A percentile compares a stretch with the other conserved stretches of the same genome.
Evolutionary conservation across 2,888 invertebrate species (phyloP).

Genomic region (Aquatica leii): DNA sequence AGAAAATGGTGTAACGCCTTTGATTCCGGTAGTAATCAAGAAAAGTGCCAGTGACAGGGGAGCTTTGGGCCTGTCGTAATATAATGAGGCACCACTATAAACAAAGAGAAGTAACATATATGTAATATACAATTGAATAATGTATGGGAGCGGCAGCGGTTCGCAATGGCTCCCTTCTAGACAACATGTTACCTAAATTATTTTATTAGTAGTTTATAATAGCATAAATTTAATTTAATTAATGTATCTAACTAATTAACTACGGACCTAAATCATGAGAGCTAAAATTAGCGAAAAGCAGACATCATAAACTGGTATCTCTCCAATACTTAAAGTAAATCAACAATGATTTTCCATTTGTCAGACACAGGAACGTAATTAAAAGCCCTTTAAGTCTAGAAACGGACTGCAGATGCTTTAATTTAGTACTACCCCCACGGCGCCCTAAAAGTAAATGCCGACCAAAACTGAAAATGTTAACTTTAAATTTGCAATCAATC

Average conservation of each 20-base stretch:
- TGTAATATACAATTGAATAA: conserved; percentile 45
- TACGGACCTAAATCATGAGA: conserved; percentile 34
- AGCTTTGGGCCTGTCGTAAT: conserved; percentile 33
- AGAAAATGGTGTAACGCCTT: conserved; percentile 13
- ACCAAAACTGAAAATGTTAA: conserved; percentile 39
- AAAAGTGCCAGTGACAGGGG: conserved; percentile 43
- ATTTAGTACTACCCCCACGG: conserved; percentile 20
- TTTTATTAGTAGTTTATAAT: conserved; percentile 40
- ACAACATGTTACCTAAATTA: conserved; percentile 40
- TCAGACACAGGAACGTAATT: conserved; percentile 70
- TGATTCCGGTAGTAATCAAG: conserved; percentile 39
- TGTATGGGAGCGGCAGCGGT: conserved; percentile 41
- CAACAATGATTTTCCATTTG: conserved; percentile 71
- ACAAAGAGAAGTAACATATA: conserved; percentile 38
- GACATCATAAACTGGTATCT: conserved; percentile 33
- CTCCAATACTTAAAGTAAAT: conserved; percentile 60
- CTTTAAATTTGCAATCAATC: conserved; percentile 54
- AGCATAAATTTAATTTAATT: conserved; percentile 43
- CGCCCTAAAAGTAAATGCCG: not conserved
- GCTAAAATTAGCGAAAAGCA: conserved; percentile 26
- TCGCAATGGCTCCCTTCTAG: conserved; percentile 36
- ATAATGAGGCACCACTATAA: conserved; percentile 44
- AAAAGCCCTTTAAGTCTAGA: conserved; percentile 57
- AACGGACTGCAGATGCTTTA: conserved; percentile 27
- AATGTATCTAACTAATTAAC: conserved; percentile 42